These are phyloP conservation scores for Drosophila azteca DNA, from an alignment of 1,140 invertebrate genomes.

Conservation along the genomic window DNA sequence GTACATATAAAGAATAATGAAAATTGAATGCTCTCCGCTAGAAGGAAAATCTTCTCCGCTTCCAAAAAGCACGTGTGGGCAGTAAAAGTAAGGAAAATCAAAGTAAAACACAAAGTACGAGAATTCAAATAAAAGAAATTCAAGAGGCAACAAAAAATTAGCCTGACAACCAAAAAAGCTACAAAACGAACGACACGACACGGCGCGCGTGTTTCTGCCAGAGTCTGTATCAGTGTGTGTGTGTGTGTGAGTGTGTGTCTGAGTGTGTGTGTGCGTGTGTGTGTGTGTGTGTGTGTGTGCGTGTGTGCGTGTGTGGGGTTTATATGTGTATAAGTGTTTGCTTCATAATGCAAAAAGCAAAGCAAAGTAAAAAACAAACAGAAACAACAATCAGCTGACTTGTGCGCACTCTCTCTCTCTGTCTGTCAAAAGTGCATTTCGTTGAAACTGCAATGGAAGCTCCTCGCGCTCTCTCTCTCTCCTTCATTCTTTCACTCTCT, in stretches of 20 bases:
- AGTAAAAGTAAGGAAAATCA: constrained; percentile 20
- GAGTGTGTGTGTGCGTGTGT: constrained; percentile 13
- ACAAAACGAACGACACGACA: too few species aligned
- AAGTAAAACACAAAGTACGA: constrained; percentile 13
- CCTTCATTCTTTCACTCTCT: constrained; percentile 6
- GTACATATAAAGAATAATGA: constrained; percentile 12
- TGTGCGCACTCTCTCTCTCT: constrained; percentile 40
- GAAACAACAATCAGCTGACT: constrained; percentile 55
- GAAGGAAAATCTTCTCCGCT: constrained; percentile 1
- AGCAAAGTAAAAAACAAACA: constrained; percentile 54
- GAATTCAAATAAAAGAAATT: constrained; percentile 8
- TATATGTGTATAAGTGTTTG: constrained; percentile 1
- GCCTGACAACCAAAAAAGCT: constrained; percentile 15
- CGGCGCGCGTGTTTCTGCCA: constrained; percentile 10
- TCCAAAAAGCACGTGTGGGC: constrained; percentile 41
- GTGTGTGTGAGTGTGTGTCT: constrained; percentile 8
- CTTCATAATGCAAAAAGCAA: constrained; percentile 53
- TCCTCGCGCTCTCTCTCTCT: background rate
- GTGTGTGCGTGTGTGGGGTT: constrained; percentile 12
- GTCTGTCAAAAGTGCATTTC: background rate
- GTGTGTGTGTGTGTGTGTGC: constrained; percentile 6
- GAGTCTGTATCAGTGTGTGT: constrained; percentile 12
- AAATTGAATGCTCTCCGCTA: constrained; percentile 4
- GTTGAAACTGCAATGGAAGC: background rate
- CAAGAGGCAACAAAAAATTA: constrained; percentile 29